Evolutionary conservation across 1,140 invertebrate genomes (phyloP).

Genomic region (Archivesica marissinica): DNA sequence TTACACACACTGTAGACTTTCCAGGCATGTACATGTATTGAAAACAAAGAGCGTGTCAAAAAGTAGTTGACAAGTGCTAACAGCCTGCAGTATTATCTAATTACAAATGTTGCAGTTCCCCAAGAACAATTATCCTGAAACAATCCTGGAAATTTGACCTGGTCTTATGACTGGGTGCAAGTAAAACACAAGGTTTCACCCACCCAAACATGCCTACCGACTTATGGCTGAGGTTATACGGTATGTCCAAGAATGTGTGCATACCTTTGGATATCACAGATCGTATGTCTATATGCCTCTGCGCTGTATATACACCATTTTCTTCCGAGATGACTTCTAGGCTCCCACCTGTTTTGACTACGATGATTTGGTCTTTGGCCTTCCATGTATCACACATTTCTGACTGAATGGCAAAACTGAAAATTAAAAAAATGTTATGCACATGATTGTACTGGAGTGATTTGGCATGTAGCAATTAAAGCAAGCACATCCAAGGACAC

Average conservation of each 20-base stretch:
- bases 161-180: neutral
- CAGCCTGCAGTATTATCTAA: neutral
- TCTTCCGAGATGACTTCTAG: neutral
- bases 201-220: neutral
- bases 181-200: neutral
- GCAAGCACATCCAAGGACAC: neutral
- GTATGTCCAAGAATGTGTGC: neutral
- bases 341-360: neutral
- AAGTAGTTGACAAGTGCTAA: no score
- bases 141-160: neutral
- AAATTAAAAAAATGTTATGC: neutral
- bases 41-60: no score
- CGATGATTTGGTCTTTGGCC: neutral
- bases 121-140: neutral
- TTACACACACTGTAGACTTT: no score
- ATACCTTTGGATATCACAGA: neutral
- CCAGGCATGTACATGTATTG: no score
- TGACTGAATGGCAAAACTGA: neutral
- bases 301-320: neutral
- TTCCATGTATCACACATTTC: neutral
- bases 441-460: neutral
- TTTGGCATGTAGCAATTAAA: neutral
- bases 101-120: neutral
- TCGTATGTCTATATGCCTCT: neutral
- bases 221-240: neutral